Evolutionary conservation across 1,140 invertebrate species (phyloP).

Genomic region (Lepidostoma basale): DNA sequence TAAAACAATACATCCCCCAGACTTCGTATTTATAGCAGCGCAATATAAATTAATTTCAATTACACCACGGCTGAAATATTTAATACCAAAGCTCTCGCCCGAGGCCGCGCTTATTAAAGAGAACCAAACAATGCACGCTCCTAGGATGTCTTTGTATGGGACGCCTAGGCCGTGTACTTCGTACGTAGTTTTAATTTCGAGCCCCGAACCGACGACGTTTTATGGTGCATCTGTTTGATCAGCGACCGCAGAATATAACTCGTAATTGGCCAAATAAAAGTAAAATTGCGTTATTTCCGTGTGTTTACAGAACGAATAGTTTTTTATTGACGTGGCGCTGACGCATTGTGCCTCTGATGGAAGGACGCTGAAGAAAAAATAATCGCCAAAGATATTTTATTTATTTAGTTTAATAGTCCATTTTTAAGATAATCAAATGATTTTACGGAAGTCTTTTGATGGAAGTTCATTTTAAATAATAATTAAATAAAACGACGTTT

Average conservation of each 20-base stretch:
- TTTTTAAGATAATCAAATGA: too few relatives aligned
- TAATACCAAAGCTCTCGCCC: slow-evolving; percentile 10
- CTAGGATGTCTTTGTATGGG: not conserved
- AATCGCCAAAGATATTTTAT: too few relatives aligned
- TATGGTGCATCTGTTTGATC: slow-evolving; percentile 8
- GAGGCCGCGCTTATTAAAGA: slow-evolving; percentile 13
- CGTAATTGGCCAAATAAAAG: slow-evolving; percentile 18
- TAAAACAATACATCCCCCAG: slow-evolving; percentile 19
- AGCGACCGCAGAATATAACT: slow-evolving; percentile 16
- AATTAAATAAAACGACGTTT: too few relatives aligned
- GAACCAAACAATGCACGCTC: not conserved
- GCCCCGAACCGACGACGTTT: slow-evolving; percentile 10
- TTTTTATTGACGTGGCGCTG: too few relatives aligned
- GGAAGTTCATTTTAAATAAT: too few relatives aligned
- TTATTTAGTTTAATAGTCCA: too few relatives aligned
- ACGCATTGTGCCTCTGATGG: too few relatives aligned
- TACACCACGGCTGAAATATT: slow-evolving; percentile 16
- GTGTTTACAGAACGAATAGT: not conserved
- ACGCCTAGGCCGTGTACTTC: not conserved
- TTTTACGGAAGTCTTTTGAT: too few relatives aligned
- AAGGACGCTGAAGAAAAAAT: too few relatives aligned
- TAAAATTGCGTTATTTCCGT: not conserved
- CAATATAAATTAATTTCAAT: slow-evolving; percentile 28
- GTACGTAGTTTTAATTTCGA: not conserved
- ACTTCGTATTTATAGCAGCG: slow-evolving; percentile 2